Percentiles rank a stretch among this genome's conserved stretches.
Evolutionary conservation across 2,113 vertebrate species (phyloP).

Genomic region (Alligator sinensis): DNA sequence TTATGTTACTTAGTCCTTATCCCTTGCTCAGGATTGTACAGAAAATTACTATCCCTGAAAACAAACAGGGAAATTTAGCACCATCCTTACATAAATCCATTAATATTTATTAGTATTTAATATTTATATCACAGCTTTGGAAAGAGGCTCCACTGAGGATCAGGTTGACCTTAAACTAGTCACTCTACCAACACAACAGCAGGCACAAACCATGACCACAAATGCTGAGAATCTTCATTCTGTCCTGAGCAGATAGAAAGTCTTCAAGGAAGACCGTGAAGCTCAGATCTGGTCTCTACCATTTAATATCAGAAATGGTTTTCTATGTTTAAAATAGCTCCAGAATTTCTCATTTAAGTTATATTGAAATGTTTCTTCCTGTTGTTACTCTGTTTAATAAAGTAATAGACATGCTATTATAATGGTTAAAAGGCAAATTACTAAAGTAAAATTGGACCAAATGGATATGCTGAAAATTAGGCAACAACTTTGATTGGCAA

Average conservation of each 20-base stretch:
- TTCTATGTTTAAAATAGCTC: background rate
- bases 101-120: background rate
- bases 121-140: background rate
- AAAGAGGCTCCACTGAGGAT: background rate
- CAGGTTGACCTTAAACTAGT: background rate
- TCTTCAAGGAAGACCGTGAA: background rate
- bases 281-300: background rate
- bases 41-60: background rate
- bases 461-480: background rate
- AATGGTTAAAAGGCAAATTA: slow-evolving; percentile 23
- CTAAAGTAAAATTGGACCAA: slow-evolving; percentile 7
- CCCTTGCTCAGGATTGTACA: background rate
- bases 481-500: background rate
- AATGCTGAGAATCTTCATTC: background rate
- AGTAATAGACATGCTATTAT: background rate
- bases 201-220: background rate
- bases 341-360: slow-evolving; percentile 24
- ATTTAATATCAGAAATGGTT: background rate
- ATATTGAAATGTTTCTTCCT: background rate
- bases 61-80: background rate
- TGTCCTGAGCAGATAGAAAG: background rate
- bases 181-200: background rate
- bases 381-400: slow-evolving; percentile 37
- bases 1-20: background rate
- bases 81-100: background rate